Evolutionary conservation across 2,797 vertebrate species (phyloP), one percentile per base, ranked within the genome.

Genomic region (Hydrocynus forskahlii): DNA sequence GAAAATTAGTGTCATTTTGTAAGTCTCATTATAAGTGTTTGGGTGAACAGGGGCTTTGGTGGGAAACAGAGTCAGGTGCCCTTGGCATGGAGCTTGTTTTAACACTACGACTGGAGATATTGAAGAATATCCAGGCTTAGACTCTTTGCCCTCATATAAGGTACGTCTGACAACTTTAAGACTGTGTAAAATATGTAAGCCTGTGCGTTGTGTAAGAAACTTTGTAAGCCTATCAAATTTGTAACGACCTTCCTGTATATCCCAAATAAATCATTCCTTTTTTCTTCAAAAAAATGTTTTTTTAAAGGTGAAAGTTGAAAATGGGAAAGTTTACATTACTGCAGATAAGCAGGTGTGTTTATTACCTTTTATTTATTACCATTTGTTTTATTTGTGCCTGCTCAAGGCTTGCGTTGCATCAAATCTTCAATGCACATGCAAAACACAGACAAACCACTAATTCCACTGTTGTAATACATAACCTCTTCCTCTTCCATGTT

Each of bases 51-150:
- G 97, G 23, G 89, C 89, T 7, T 84, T 97, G 85, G 82, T 85
- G 48, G 92, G 94, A 50, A 86, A 94, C 80, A 93, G 92, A 84
- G 91, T 97, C 78, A 94, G 96, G 52, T 97, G 97, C 86, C 95
- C 96, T 2, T 96, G 95, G 92, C 96, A 98, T 0, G 96, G 96
- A 0, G 95, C 96, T 7, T 97, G 96, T 88, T 97, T 97, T 78
- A 95, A 94, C 86, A 89, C 96, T 81, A 92, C 78, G 86, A 97
- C 94, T 0, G 97, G 96, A 35, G 96, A 97, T 83, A 96, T 98
- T 0, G 97, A 98, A 85, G 97, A 97, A 25, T 97, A 94, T 84
- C 97, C 97, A 2, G 91, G 95, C 17, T 89, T 97, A 81, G 96
- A 98, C 85, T 93, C 88, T 17, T 83, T 98, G 23, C 92, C 94